Percentiles rank a stretch among this genome's conserved stretches.
These are phyloP conservation scores for Cordylochernes scorpioides DNA, from an alignment of 2,888 invertebrate species.

Conservation along the genomic window DNA sequence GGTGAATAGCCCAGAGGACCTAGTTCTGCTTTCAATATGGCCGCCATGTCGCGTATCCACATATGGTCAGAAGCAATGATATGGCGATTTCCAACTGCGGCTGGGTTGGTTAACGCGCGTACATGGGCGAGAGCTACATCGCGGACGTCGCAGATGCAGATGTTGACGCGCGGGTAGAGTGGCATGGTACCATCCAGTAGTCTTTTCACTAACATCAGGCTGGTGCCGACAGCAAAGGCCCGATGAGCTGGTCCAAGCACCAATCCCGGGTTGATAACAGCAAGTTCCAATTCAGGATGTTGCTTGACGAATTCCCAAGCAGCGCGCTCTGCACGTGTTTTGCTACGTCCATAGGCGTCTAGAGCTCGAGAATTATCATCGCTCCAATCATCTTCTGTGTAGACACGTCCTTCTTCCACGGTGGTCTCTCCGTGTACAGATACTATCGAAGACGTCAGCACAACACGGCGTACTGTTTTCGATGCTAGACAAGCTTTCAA, in stretches of 20 bases:
- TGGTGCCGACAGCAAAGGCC: constrained; percentile 12
- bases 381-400: constrained; percentile 21
- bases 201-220: constrained; percentile 15
- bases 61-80: constrained; percentile 14
- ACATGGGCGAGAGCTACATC: constrained; percentile 22
- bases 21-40: constrained; percentile 17
- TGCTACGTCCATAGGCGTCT: constrained; percentile 22
- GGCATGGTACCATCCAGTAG: constrained; percentile 20
- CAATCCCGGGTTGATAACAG: constrained; percentile 25
- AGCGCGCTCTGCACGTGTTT: constrained; percentile 26
- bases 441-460: constrained; percentile 27
- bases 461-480: constrained; percentile 25
- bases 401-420: constrained; percentile 17
- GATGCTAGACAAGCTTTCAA: constrained; percentile 23
- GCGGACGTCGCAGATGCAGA: constrained; percentile 19
- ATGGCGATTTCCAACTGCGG: constrained; percentile 20
- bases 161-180: constrained; percentile 16
- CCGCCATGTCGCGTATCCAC: constrained; percentile 23
- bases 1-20: constrained; percentile 17
- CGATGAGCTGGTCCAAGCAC: constrained; percentile 25
- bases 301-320: constrained; percentile 27
- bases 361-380: constrained; percentile 16
- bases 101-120: constrained; percentile 19
- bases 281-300: constrained; percentile 22
- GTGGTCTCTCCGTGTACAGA: constrained; percentile 20